Conservation (phyloP, 2,797 vertebrate genomes). For the Enteromius thamalakanensis region DNA sequence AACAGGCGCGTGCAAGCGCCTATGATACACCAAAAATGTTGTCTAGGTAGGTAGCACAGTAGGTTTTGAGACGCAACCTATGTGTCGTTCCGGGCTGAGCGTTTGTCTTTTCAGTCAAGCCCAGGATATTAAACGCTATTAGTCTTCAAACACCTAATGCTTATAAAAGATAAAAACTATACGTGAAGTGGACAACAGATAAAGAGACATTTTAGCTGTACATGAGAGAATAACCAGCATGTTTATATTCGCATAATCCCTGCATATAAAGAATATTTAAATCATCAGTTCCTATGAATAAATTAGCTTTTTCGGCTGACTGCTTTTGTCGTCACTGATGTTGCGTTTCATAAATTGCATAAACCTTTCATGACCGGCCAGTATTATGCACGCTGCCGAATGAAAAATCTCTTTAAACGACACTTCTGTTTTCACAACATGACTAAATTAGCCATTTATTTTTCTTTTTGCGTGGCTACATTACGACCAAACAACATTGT, state of each 20-base stretch:
- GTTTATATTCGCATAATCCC: background rate
- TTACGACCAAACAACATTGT: slow-evolving; percentile 1
- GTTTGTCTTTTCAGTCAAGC: slow-evolving; percentile 1
- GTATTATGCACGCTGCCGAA: background rate
- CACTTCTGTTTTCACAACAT: background rate
- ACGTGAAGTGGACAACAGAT: background rate
- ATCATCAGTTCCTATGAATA: slow-evolving; percentile 1
- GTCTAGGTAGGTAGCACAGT: slow-evolving; percentile 11
- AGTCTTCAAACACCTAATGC: background rate
- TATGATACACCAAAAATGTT: background rate
- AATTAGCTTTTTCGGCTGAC: slow-evolving; percentile 8
- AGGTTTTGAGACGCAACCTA: background rate
- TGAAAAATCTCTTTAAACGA: background rate
- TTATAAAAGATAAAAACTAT: background rate
- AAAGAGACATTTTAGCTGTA: background rate
- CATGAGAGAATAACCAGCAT: background rate
- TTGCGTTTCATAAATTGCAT: background rate
- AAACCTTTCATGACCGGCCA: background rate
- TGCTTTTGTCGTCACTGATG: slow-evolving; percentile 27
- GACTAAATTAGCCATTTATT: slow-evolving; percentile 13
- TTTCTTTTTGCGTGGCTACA: background rate
- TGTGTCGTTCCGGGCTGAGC: slow-evolving; percentile 8
- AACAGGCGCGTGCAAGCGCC: background rate
- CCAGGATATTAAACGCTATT: background rate
- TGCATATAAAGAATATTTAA: background rate